Base-by-base conservation (phyloP, 2,113 vertebrate species). In the Stercorarius parasiticus region DNA sequence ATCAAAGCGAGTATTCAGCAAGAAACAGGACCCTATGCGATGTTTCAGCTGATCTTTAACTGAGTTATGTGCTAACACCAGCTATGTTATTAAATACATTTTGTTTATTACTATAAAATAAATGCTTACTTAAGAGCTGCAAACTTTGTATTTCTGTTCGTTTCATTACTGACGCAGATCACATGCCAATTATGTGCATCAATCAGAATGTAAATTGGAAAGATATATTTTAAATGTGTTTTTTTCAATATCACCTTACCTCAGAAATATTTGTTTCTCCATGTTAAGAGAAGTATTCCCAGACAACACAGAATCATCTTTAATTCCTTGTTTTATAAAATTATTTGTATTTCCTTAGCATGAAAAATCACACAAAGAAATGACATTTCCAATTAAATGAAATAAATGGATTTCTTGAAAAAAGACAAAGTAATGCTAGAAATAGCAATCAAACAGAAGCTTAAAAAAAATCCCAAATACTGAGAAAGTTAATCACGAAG, bases 261-360 rank as follows among this genome's bases (percentile, higher is more conserved):
- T 62, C 26, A 38, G 21, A 90, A 89, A 42, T 8, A n/a, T 15
- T 43, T 64, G 50, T 53, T 86, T 50, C 50, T 56, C 30, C 32
- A 7, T 29, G 9, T 56, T 67, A 62, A 82, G 14, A 58, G 12
- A 90, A 86, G 5, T 42, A 77, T 36, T 78, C 16, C 34, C 38
- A 82, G 36, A 32, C 45, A 91, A 66, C 19, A 73, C 22, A 72
- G 42, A 85, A 30, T 30, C 14, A 88, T 49, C n/a, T 71, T 93
- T 83, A 83, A 81, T 42, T 69, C 23, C 55, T 11, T 74, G 40
- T 36, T 59, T 93, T 93, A 74, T 32, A 89, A 20, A 86, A 82
- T 59, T 80, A 79, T 32, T 81, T 8, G 1, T 32, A 67, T 52
- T 82, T 71, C 45, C 45, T 82, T 81, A 55, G 32, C 21, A 58